A percentile compares a stretch with the other conserved stretches of the same genome.
These are phyloP conservation scores for Pachypsylla venusta DNA, from an alignment of 1,140 invertebrate species.

Conservation along the genomic window DNA sequence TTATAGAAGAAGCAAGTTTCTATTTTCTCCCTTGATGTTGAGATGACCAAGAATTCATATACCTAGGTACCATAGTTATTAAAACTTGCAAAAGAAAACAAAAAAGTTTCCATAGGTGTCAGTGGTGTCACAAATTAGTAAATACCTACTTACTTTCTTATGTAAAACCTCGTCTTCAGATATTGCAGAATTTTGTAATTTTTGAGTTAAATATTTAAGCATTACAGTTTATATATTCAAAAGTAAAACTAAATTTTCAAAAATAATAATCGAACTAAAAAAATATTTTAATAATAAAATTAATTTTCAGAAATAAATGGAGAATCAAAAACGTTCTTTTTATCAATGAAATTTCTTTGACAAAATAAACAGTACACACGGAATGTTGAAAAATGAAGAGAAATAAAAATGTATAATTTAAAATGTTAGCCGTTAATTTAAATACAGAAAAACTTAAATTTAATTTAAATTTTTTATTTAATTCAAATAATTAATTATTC, in stretches of 20 bases:
- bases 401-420: too few species aligned
- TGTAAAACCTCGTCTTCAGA: not conserved
- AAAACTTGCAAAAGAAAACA: not conserved
- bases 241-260: not conserved
- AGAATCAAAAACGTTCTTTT: too few species aligned
- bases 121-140: not conserved
- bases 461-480: too few species aligned
- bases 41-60: not conserved
- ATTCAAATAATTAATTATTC: too few species aligned
- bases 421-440: too few species aligned
- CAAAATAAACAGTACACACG: not conserved
- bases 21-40: not conserved
- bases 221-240: not conserved
- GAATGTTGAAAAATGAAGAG: not conserved
- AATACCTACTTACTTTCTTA: not conserved
- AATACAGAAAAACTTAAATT: too few species aligned
- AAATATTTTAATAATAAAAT: not conserved
- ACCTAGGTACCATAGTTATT: not conserved
- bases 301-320: too few species aligned
- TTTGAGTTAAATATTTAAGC: constrained; percentile 5
- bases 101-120: not conserved
- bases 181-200: not conserved
- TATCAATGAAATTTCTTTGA: not conserved
- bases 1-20: not conserved
- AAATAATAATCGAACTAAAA: not conserved